Evolutionary conservation across 2,797 vertebrate species (phyloP).

Genomic region (Cyprinodon diabolis): DNA sequence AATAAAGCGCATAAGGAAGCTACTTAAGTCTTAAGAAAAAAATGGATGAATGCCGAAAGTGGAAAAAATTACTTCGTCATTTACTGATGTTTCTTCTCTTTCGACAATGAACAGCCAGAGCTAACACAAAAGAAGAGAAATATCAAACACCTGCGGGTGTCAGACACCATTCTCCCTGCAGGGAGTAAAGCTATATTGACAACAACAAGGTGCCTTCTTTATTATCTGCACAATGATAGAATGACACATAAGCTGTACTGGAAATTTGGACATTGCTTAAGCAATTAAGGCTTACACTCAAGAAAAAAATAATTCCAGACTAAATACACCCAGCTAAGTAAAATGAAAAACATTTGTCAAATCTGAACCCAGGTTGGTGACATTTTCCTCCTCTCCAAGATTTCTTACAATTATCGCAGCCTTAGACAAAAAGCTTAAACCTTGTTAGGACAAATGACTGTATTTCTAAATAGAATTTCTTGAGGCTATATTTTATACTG

Average conservation of each 20-base stretch:
- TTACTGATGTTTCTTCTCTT: neutral
- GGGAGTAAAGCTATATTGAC: neutral
- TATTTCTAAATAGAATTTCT: neutral
- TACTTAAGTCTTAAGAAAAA: neutral
- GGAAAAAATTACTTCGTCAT: neutral
- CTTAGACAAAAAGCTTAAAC: neutral
- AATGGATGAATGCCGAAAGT: neutral
- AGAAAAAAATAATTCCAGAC: neutral
- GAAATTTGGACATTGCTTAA: neutral
- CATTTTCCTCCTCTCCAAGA: neutral
- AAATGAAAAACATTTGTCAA: neutral
- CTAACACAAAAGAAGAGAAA: neutral
- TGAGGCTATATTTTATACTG: neutral
- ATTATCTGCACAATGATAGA: too few relatives aligned
- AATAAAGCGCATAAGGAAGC: neutral
- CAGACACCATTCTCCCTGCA: neutral
- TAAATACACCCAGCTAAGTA: neutral
- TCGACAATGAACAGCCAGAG: neutral
- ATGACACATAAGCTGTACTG: neutral
- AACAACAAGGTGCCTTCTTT: neutral
- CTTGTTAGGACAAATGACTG: neutral
- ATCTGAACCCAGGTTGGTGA: neutral
- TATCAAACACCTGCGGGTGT: neutral
- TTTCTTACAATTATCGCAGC: neutral
- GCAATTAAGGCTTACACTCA: neutral